phyloP scores from a whole-genome alignment of 2,797 vertebrate species.

The Lutjanus campechanus region DNA sequence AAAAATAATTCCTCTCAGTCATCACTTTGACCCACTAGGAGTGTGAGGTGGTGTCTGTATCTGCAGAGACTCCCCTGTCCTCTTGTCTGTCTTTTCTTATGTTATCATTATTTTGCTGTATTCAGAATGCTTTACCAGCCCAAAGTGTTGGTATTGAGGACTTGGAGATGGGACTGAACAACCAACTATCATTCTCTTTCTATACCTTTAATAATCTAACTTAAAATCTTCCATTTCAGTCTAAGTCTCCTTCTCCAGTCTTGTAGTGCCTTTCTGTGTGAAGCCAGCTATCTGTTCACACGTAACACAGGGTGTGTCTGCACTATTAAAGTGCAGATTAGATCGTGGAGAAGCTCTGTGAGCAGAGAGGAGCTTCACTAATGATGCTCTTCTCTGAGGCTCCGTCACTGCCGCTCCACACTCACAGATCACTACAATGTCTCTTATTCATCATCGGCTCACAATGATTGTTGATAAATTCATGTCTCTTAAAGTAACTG shows the following conservation, averaged over 20 bases:
- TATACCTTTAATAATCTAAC: too few relatives aligned
- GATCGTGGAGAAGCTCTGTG: slow-evolving; percentile 43
- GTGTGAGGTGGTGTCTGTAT: too few relatives aligned
- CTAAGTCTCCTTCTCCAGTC: background rate
- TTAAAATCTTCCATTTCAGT: background rate
- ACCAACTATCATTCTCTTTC: too few relatives aligned
- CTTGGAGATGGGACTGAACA: too few relatives aligned
- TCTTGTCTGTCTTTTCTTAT: too few relatives aligned
- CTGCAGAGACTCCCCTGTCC: too few relatives aligned
- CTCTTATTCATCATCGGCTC: background rate
- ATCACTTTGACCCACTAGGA: too few relatives aligned
- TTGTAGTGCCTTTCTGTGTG: slow-evolving; percentile 16
- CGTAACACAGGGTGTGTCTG: slow-evolving; percentile 58
- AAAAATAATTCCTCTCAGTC: too few relatives aligned
- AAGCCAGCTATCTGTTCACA: slow-evolving; percentile 51
- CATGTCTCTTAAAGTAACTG: background rate
- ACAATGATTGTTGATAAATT: background rate
- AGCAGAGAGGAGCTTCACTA: slow-evolving; percentile 32
- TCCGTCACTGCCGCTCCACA: background rate
- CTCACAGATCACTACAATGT: background rate
- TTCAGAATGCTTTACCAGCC: too few relatives aligned
- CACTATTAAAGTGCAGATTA: slow-evolving; percentile 67
- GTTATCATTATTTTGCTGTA: too few relatives aligned
- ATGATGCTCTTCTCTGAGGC: slow-evolving; percentile 44
- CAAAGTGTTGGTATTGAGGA: too few relatives aligned